Base-by-base conservation (phyloP, 2,797 vertebrate genomes). In the Heteromormyrus szaboi region DNA sequence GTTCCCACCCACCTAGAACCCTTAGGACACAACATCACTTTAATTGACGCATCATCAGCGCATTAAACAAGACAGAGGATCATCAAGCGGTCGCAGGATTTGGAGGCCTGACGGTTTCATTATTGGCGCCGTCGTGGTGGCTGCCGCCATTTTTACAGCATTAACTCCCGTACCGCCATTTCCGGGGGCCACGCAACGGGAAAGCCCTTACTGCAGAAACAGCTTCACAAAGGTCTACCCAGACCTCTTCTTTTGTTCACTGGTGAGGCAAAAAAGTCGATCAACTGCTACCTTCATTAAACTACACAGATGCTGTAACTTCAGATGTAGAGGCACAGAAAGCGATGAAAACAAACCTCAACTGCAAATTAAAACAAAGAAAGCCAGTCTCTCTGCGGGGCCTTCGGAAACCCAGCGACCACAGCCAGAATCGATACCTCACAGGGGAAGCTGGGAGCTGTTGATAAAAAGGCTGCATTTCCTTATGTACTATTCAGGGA, bases 401-500 rank as follows among this genome's bases (percentile, higher is more conserved):
- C 33, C 2, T 79, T 44, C 3, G 29, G 29, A 79, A 79, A 3
- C 14, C 19, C 37, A 19, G 37, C 17, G 37, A 79, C 5, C 19
- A 12, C 83, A 85, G 50, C 22, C 22, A 51, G 50, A 53, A 85
- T 33, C 22, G 25, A 85, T 53, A 14, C 37, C 19, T 41, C 72
- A 44, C 33, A 44, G 72, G 17, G 72, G 37, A 44, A 85, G 29
- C 46, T 29, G 83, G 2, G 72, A 89, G 81, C 89, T 88, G 92
- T 93, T 92, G 89, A 94, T 94, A 44, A 37, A 79, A 44, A 7
- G 14, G 33, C 72, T 79, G 72, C 72, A 68, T 68, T 33, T 68
- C 33, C 37, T 79, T 79, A 79, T 79, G 29, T 44, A 41, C 72
- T 93, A 93, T 92, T 93, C 91, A 93, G 89, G 92, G 90, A 92